Base-by-base conservation (phyloP, 2,888 invertebrate genomes). In the Chorisops tibialis region DNA sequence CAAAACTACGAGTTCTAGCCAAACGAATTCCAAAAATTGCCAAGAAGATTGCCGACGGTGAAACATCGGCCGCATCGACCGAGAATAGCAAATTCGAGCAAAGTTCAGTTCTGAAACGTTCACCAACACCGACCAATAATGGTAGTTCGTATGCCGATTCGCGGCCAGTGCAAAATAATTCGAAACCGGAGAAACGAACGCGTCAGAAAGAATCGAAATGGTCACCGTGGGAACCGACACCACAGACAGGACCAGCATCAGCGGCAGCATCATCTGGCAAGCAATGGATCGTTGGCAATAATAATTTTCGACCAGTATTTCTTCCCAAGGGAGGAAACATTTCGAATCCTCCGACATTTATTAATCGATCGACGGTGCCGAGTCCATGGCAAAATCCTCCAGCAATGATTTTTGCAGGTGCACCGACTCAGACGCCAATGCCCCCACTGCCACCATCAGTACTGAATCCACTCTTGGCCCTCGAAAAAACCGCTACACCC, bases 1-100 rank as follows among this genome's bases (percentile, higher is more conserved):
- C 60, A 16, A 43, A 47, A 52, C 24, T 75, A 4, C 69, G 75
- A 30, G 35, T 56, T 2, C 64, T 74, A 1, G 71, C 73, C 51
- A 76, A 74, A 62, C 68, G 75, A n/a, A 81, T 81, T 63, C 81
- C 82, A 0, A 81, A 80, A 5, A 62, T 76, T n/a, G 72, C 21
- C 4, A 47, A 30, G 19, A 37, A 39, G 9, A n/a, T n/a, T n/a
- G 62, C 58, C 22, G 56, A 56, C 12, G 56, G 43, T 16, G 45
- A 35, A 14, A 4, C 56, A 16, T 4, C 54, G 6, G 24, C 11
- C 1, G n/a, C n/a, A n/a, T n/a, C n/a, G n/a, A 52, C 39, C 14
- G 41, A n/a, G 43, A 58, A 60, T 14, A 12, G 12, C 1, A 52
- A 45, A 14, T 16, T 50, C 0, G 68, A 67, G 47, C 68, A 64